Evolutionary conservation across 2,888 invertebrate species (phyloP).

Genomic region (Hyles lineata): DNA sequence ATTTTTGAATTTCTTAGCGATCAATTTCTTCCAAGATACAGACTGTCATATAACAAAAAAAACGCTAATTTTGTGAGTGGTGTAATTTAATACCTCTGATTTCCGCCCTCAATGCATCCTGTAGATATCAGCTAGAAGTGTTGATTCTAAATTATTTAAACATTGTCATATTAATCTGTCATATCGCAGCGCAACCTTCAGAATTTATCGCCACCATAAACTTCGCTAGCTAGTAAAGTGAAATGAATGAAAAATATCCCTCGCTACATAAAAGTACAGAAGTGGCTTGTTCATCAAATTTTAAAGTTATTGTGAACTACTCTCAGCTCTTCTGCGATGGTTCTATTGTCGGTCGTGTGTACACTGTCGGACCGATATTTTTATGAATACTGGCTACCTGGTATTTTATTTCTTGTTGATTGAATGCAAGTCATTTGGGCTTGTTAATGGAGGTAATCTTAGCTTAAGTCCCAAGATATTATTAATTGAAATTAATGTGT

Average conservation of each 20-base stretch:
- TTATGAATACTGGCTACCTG: background rate
- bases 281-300: constrained; percentile 62
- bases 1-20: no score
- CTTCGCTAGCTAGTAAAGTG: constrained; percentile 37
- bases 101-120: no score
- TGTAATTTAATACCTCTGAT: no score
- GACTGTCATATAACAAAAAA: no score
- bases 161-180: background rate
- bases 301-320: constrained; percentile 55
- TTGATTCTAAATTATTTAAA: background rate
- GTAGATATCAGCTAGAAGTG: no score
- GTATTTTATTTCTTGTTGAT: no score
- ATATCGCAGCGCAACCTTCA: background rate
- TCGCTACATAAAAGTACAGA: constrained; percentile 53
- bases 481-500: no score
- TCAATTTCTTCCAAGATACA: no score
- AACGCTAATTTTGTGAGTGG: no score
- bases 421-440: no score
- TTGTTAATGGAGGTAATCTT: no score
- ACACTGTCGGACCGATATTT: background rate
- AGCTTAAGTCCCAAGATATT: no score
- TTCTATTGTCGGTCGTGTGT: constrained; percentile 1
- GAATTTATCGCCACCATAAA: constrained; percentile 6
- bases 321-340: constrained; percentile 3
- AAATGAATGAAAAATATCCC: constrained; percentile 51